phyloP scores from a whole-genome alignment of 2,888 invertebrate species.

The Diplolepis rosae region DNA sequence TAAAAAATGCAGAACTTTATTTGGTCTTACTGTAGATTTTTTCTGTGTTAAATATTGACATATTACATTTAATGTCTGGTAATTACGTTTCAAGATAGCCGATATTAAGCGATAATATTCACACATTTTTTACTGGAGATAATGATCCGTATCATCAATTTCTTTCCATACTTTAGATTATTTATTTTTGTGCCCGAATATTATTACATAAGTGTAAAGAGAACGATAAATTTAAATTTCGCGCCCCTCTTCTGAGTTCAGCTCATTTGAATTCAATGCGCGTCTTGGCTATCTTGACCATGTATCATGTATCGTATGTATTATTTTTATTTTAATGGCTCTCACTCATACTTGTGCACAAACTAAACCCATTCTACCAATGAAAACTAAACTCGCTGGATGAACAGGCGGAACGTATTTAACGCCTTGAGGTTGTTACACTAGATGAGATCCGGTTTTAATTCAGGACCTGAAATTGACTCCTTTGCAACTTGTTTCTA shows the following conservation, averaged over 20 bases:
- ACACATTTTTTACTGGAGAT: neutral
- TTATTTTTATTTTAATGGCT: neutral
- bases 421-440: neutral
- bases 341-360: too few relatives aligned
- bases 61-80: neutral
- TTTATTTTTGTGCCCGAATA: neutral
- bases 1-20: too few relatives aligned
- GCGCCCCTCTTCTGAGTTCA: neutral
- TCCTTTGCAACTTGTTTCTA: neutral
- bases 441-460: neutral
- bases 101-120: neutral
- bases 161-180: neutral
- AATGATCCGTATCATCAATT: neutral
- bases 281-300: neutral
- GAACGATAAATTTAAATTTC: neutral
- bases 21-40: too few relatives aligned
- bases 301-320: neutral
- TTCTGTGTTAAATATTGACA: too few relatives aligned
- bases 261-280: neutral
- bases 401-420: neutral
- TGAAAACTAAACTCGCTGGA: too few relatives aligned
- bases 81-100: neutral
- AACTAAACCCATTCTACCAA: too few relatives aligned
- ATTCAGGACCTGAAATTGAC: neutral
- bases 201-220: neutral